Percentiles rank a stretch among this genome's conserved stretches.
Evolutionary conservation across 2,113 vertebrate genomes (phyloP).

Genomic region (Alligator mississippiensis): DNA sequence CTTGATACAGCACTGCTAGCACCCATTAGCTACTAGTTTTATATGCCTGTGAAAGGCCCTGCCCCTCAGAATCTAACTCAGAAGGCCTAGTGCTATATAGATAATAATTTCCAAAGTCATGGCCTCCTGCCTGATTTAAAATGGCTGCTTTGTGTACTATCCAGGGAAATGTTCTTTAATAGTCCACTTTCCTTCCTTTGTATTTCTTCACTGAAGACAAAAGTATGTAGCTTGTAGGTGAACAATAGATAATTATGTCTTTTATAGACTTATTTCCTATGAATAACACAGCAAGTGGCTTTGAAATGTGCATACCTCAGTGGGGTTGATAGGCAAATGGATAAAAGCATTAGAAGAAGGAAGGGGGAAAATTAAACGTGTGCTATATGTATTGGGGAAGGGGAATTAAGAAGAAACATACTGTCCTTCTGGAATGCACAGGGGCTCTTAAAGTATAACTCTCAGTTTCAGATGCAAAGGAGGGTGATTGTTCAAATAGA

Average conservation of each 20-base stretch:
- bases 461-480: neutral
- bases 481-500: fast-evolving
- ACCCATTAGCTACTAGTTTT: neutral
- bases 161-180: constrained; percentile 46
- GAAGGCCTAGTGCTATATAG: constrained; percentile 11
- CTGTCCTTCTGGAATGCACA: neutral
- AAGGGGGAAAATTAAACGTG: neutral
- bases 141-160: constrained; percentile 23
- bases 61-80: neutral
- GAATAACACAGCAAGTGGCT: constrained; percentile 64
- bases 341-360: constrained; percentile 10
- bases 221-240: neutral
- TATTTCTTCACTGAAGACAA: constrained; percentile 46
- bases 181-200: constrained; percentile 28
- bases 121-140: constrained; percentile 30
- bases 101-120: neutral
- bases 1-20: neutral
- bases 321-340: constrained; percentile 29
- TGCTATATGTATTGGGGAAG: neutral
- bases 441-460: neutral
- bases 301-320: constrained; percentile 36
- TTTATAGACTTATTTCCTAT: constrained; percentile 37
- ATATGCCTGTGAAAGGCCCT: neutral
- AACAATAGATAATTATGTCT: constrained; percentile 60
- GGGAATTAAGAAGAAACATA: neutral